Percentiles rank a stretch among this genome's conserved stretches.
These are phyloP conservation scores for Nematopogon swammerdamellus DNA, from an alignment of 2,888 invertebrate species.

Conservation along the genomic window DNA sequence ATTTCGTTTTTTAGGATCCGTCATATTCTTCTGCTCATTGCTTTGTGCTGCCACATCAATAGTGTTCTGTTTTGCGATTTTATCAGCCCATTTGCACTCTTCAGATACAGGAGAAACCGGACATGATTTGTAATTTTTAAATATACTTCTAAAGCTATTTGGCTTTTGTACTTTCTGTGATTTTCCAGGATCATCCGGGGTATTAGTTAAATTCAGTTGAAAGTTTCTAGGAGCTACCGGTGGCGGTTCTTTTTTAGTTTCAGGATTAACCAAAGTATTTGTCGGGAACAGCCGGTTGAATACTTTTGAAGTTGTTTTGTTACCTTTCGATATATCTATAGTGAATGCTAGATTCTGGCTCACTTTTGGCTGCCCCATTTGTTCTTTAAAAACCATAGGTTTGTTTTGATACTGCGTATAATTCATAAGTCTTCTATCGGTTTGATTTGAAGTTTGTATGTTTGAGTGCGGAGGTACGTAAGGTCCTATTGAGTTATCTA, in stretches of 20 bases:
- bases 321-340: constrained; percentile 26
- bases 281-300: constrained; percentile 41
- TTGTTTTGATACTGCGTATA: constrained; percentile 23
- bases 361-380: constrained; percentile 18
- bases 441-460: constrained; percentile 15
- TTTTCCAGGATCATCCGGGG: constrained; percentile 22
- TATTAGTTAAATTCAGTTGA: constrained; percentile 31
- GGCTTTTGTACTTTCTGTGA: constrained; percentile 31
- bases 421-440: constrained; percentile 22
- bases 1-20: constrained; percentile 51
- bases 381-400: constrained; percentile 35
- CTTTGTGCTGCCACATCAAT: constrained; percentile 18
- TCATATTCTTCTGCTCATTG: constrained; percentile 35
- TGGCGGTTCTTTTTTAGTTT: constrained; percentile 20
- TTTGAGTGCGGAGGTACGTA: constrained; percentile 48
- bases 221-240: constrained; percentile 37
- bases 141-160: constrained; percentile 45
- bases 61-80: constrained; percentile 28
- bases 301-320: constrained; percentile 34
- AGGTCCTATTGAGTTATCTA: constrained; percentile 21
- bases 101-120: constrained; percentile 82
- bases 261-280: constrained; percentile 15
- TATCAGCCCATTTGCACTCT: constrained; percentile 65
- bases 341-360: constrained; percentile 32
- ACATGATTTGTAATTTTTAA: constrained; percentile 71